Conservation (phyloP, 2,113 vertebrate genomes). For the Pithys albifrons region DNA sequence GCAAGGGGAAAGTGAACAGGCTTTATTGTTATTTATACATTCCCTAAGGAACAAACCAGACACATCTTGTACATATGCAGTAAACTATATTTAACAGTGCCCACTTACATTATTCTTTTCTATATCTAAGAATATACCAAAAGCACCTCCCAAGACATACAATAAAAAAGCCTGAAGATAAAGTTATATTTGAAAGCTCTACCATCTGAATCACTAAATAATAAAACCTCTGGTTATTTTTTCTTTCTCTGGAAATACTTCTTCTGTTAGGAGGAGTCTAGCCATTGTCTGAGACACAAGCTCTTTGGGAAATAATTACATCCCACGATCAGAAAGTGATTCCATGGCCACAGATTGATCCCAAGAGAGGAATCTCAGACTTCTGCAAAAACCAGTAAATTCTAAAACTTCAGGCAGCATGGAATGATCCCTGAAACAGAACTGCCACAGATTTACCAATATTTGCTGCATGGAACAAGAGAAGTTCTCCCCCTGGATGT, state of each 20-base stretch:
- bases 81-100: conserved; percentile 5
- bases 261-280: neutral
- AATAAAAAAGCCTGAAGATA: neutral
- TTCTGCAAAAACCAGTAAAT: neutral
- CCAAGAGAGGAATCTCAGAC: neutral
- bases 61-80: neutral
- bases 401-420: neutral
- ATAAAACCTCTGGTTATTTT: neutral
- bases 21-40: conserved; percentile 28
- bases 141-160: neutral
- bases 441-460: neutral
- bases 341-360: neutral
- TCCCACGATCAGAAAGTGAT: neutral
- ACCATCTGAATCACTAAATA: neutral
- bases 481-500: neutral
- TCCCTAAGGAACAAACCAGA: neutral
- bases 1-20: conserved; percentile 19
- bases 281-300: neutral
- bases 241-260: neutral
- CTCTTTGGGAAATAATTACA: neutral
- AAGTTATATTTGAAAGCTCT: neutral
- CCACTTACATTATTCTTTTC: neutral
- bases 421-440: neutral
- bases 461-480: neutral
- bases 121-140: neutral